Percentiles rank a stretch among this genome's conserved stretches.
Conservation (phyloP, 2,888 invertebrate genomes). For the Ophion slaviceki region DNA sequence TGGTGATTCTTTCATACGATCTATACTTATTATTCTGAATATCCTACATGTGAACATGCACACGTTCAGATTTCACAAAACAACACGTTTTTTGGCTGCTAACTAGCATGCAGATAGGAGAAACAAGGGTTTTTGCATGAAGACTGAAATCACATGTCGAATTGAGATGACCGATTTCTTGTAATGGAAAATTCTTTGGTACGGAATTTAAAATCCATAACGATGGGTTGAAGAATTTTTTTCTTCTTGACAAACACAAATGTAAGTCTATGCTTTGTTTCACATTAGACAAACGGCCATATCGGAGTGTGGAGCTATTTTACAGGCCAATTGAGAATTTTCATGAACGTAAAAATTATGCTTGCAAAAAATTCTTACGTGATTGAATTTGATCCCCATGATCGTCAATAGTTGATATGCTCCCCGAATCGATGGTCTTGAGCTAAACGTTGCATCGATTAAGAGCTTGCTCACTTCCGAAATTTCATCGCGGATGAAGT, state of each 20-base stretch:
- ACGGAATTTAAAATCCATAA: not conserved
- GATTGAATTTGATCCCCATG: slow-evolving; percentile 47
- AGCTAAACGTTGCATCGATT: slow-evolving; percentile 18
- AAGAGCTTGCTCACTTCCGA: slow-evolving; percentile 8
- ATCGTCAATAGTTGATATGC: slow-evolving; percentile 50
- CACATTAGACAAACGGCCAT: not conserved
- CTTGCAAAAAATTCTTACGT: slow-evolving; percentile 21
- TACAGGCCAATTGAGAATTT: not conserved
- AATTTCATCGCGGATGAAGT: slow-evolving; percentile 36
- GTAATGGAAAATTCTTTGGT: not conserved
- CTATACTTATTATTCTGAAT: too few relatives aligned
- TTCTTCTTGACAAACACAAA: too few relatives aligned
- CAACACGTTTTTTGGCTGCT: too few relatives aligned
- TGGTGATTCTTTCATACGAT: too few relatives aligned
- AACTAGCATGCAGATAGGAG: too few relatives aligned
- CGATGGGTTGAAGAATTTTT: not conserved
- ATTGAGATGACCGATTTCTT: too few relatives aligned
- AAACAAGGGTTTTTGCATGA: too few relatives aligned
- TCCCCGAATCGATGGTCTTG: slow-evolving; percentile 28
- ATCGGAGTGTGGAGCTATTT: not conserved
- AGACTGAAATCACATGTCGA: too few relatives aligned
- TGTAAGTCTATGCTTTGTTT: too few relatives aligned
- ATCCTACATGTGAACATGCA: too few relatives aligned
- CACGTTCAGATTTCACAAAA: too few relatives aligned
- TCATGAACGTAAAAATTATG: too few relatives aligned